A percentile compares a stretch with the other conserved stretches of the same genome.
Evolutionary conservation across 2,797 vertebrate genomes (phyloP).

Genomic region (Monodelphis domestica): DNA sequence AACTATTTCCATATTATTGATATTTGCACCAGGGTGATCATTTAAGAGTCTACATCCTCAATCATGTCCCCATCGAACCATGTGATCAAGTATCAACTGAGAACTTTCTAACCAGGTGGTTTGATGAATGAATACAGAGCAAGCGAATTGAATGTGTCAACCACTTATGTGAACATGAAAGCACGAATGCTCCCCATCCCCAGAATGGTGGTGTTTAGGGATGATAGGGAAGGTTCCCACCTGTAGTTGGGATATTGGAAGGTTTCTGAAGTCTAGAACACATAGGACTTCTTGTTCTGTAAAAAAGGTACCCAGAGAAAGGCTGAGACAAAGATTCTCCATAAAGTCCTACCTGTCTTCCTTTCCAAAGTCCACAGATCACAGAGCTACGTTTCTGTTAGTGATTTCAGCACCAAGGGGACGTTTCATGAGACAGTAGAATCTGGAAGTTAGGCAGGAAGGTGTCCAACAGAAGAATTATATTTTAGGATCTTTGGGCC

Average conservation of each 20-base stretch:
- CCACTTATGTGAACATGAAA: neutral
- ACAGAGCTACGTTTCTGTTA: neutral
- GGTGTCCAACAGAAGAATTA: neutral
- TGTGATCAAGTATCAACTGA: too few relatives aligned
- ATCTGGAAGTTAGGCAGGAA: neutral
- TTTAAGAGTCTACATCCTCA: too few relatives aligned
- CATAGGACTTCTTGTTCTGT: neutral
- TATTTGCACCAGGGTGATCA: too few relatives aligned
- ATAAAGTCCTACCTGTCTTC: neutral
- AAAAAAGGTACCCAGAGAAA: slow-evolving; percentile 9
- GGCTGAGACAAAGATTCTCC: slow-evolving; percentile 43
- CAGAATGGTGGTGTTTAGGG: neutral
- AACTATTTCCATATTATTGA: too few relatives aligned
- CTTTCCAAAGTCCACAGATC: neutral
- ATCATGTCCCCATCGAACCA: too few relatives aligned
- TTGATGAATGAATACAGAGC: neutral
- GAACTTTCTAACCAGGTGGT: slow-evolving; percentile 45
- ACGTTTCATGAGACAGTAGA: neutral
- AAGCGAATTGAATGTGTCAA: slow-evolving; percentile 6
- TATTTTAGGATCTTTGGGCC: neutral
- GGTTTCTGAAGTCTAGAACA: slow-evolving; percentile 19
- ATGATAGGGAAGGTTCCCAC: neutral
- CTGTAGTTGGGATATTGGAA: neutral
- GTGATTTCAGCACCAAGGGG: neutral
- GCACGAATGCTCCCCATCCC: neutral